phyloP scores from a whole-genome alignment of 2,113 vertebrate genomes.

The Rhinoderma darwinii region DNA sequence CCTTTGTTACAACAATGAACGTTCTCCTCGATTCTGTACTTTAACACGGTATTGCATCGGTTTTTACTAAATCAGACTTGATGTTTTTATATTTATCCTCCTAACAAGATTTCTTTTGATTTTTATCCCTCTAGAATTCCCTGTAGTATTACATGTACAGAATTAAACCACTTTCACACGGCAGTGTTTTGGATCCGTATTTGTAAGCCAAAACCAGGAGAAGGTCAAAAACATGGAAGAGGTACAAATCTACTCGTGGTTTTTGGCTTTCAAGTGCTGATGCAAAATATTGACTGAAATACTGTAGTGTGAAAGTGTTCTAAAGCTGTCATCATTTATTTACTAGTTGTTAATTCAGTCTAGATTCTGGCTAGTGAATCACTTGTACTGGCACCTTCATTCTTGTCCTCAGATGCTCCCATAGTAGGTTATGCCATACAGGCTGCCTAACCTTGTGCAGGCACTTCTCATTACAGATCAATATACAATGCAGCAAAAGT shows the following conservation, averaged over 20 bases:
- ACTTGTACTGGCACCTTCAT: neutral
- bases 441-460: neutral
- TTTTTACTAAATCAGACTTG: too few species aligned
- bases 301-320: too few species aligned
- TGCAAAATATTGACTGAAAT: too few species aligned
- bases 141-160: neutral
- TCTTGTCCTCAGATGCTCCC: neutral
- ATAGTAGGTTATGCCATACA: neutral
- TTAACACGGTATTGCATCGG: too few species aligned
- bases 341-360: neutral
- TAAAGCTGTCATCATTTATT: neutral
- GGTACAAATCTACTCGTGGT: too few species aligned
- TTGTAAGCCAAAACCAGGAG: too few species aligned
- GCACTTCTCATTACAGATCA: neutral
- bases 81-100: too few species aligned
- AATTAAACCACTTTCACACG: too few species aligned
- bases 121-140: neutral
- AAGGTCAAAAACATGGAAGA: too few species aligned
- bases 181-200: too few species aligned
- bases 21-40: neutral
- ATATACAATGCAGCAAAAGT: neutral
- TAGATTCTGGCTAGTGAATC: neutral
- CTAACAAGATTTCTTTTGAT: rapidly evolving
- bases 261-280: too few species aligned
- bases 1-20: neutral